phyloP scores from a whole-genome alignment of 2,113 vertebrate genomes.

The Pygoscelis adeliae region DNA sequence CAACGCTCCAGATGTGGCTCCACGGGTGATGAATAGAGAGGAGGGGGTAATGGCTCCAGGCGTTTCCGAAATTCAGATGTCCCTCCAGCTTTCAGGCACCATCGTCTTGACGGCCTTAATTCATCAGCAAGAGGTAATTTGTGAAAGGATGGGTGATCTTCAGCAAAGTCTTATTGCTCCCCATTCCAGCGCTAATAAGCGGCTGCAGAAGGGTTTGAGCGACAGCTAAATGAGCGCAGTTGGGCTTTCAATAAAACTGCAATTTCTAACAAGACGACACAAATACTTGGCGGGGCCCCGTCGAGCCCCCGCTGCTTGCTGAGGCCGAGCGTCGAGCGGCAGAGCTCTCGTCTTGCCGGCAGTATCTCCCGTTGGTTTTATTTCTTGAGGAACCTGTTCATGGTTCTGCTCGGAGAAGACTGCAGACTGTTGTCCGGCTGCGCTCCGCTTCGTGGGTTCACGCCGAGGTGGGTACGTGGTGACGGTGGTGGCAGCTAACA shows the following conservation, averaged over 20 bases:
- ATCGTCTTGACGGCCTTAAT: neutral
- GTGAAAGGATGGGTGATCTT: neutral
- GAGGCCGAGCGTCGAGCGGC: neutral
- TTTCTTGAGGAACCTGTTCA: neutral
- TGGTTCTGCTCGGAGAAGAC: neutral
- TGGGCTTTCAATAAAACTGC: neutral
- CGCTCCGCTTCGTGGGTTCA: neutral
- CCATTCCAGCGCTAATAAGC: neutral
- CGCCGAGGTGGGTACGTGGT: neutral
- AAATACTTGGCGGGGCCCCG: neutral
- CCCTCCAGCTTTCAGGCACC: neutral
- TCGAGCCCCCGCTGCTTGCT: neutral
- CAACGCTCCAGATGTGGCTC: neutral
- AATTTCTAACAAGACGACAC: neutral
- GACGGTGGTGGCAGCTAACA: neutral
- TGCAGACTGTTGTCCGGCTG: accelerated
- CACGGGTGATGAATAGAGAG: neutral
- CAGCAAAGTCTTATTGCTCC: neutral
- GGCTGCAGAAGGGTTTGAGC: neutral
- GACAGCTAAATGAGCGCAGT: neutral
- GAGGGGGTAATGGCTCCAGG: neutral
- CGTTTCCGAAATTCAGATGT: neutral
- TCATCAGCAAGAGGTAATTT: neutral
- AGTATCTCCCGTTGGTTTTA: neutral
- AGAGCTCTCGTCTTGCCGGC: neutral